Evolutionary conservation across 2,797 vertebrate species (phyloP), one percentile per base, ranked within the genome.

Genomic region (Coregonus ussuriensis): DNA sequence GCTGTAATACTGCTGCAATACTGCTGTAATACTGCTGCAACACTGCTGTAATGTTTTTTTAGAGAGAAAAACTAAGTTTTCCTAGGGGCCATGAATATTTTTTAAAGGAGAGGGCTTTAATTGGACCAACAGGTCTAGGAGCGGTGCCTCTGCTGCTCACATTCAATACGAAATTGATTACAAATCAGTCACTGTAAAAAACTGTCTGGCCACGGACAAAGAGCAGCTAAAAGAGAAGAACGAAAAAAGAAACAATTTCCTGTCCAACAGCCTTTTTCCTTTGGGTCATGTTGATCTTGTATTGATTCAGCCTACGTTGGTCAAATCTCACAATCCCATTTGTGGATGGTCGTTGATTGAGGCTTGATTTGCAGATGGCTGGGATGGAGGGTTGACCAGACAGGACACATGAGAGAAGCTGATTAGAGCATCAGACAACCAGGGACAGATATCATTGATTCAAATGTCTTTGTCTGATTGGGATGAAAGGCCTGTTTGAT

Each of bases 261-360:
- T 47, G 52, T 9, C 18, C 3, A 13, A 53, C 1, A 3, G 31
- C 41, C 37, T 56, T 71, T 71, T 84, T 74, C 77, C 83, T 71
- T 81, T 82, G 79, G 82, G 81, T 86, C 65, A 71, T 82, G 87
- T 87, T 90, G 85, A 90, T 90, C 88, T 88, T 80, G 69, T 89
- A 93, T 91, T 78, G 91, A 93, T 90, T 79, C 52, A 9, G 66
- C 75, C 83, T 85, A 90, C 87, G 82, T 47, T 71, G 89, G 86
- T 91, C 86, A 86, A 88, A 91, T 87, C 91, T 87, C 76, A 85
- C 82, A 88, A 84, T 87, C 88, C 89, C 84, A 86, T 86, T 86
- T 86, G 41, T 47, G 41, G 85, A 74, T 70, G 14, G 79, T 87
- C 72, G 53, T 69, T 80, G 83, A 84, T 77, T 71, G 81, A 21